phyloP scores from a whole-genome alignment of 2,888 invertebrate species.

The Liposcelis brunnea region DNA sequence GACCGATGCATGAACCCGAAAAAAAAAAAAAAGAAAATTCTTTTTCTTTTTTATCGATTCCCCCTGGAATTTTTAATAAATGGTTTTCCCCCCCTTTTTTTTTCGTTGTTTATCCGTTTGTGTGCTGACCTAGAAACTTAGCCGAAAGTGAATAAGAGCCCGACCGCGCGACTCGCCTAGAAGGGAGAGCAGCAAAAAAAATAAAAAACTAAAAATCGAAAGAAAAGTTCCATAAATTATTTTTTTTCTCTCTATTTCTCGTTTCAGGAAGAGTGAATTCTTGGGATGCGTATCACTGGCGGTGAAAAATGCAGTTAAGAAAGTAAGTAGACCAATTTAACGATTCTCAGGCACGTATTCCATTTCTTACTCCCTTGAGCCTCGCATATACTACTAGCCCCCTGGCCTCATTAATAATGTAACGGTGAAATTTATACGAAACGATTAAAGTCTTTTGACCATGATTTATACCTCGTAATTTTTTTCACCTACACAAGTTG shows the following conservation, averaged over 20 bases:
- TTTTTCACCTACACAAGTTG: background rate
- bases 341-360: constrained; percentile 7
- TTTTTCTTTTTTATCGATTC: too few relatives aligned
- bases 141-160: background rate
- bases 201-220: constrained; percentile 1
- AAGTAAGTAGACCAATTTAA: constrained; percentile 33
- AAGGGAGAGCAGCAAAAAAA: background rate
- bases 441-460: too few relatives aligned
- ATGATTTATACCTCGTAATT: background rate
- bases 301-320: constrained; percentile 58
- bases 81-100: too few relatives aligned
- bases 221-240: constrained; percentile 1
- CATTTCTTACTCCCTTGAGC: background rate
- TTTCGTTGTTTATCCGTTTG: too few relatives aligned
- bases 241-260: constrained; percentile 27
- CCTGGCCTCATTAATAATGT: too few relatives aligned
- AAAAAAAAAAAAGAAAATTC: too few relatives aligned
- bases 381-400: background rate
- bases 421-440: too few relatives aligned
- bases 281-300: constrained; percentile 88
- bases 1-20: too few relatives aligned
- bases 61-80: too few relatives aligned
- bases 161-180: background rate
- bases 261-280: constrained; percentile 80
- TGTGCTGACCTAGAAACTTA: too few relatives aligned